Evolutionary conservation across 2,113 vertebrate species (phyloP), one percentile per base, ranked within the genome.

Genomic region (Lonchura striata): DNA sequence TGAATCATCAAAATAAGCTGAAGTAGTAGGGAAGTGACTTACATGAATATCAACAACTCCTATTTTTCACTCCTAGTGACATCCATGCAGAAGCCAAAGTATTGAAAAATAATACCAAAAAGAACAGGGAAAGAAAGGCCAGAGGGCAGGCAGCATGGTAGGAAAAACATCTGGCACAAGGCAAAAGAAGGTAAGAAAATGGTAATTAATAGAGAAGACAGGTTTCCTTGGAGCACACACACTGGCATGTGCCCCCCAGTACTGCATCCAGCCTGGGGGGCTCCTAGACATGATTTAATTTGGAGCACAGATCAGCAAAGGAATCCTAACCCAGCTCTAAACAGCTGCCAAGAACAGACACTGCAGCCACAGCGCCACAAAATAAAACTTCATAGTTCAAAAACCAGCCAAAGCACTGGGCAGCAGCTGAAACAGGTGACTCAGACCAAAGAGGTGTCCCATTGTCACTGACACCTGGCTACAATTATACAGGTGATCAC

Each of bases 201-300:
- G 1, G 4, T 41, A 75, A 76, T 21, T 50, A 49, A 64, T 2
- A 17, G n/a, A 68, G 72, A 9, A 30, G 8, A 28, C 14, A 30
- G 37, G 39, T 76, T 76, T 72, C 61, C 65, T 53, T 31, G 57
- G 53, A 77, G 75, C 44, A 16, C 49, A 22, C 44, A 44, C 28
- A 5, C 0, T 6, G 33, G 39, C 18, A 42, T 0, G 0, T 2
- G 6, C 52, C 60, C 56, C 44, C 7, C 2, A 0, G 46, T 4
- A 3, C 15, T 8, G 6, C 1, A 37, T 4, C n/a, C 52, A 66
- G 72, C 28, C 41, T 52, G 8, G 50, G 21, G 8, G 20, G n/a
- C 39, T 82, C 80, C 68, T 41, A 24, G 65, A 63, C 16, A 15
- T 17, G 31, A 25, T 16, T 64, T 44, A 9, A 90, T 52, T 57